Base-by-base conservation (phyloP, 2,797 vertebrate species). In the Xerus rutilus region DNA sequence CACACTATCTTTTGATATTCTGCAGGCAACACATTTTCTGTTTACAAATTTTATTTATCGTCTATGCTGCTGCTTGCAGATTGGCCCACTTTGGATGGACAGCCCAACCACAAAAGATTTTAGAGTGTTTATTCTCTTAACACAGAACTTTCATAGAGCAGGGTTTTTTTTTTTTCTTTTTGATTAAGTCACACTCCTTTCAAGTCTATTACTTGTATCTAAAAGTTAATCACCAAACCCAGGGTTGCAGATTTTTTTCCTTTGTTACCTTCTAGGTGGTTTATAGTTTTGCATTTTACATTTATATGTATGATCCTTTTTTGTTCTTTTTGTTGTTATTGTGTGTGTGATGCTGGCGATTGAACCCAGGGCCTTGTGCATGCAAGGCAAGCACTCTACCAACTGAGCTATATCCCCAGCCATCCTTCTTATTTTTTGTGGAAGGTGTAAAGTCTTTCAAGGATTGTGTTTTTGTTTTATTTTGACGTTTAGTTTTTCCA, bases 101-200 rank as follows among this genome's bases (percentile, higher is more conserved):
- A 49, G 12, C 52, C 30, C 14, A 3, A 2, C 13, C 4, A 69
- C 35, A 73, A 88, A 88, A 35, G 39, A 5, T n/a, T 52, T 13
- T 90, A 86, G 23, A 81, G 20, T 86, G 92, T 85, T 89, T 25
- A 35, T 9, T 76, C 59, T 92, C 52, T 73, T 45, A 70, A 73
- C 39, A 25, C 6, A 84, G 30, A 76, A 45, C 23, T 64, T 89
- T 93, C 45, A 20, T 6, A 49, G n/a, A 92, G 67, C 30, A 52
- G 14, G 4, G n/a, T 3, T 35, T 90, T 57, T 94, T 86, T 35
- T 90, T 93, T 54, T 94, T 86, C 11, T 67, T 78, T 74, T 91
- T 86, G 93, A 39, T 73, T 45, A 70, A 57, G 54, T 57, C 7
- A 21, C 21, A 35, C 30, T 54, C 54, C 30, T 32, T 77, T 77